phyloP scores from a whole-genome alignment of 2,888 invertebrate genomes.

The Ellobium chinense region DNA sequence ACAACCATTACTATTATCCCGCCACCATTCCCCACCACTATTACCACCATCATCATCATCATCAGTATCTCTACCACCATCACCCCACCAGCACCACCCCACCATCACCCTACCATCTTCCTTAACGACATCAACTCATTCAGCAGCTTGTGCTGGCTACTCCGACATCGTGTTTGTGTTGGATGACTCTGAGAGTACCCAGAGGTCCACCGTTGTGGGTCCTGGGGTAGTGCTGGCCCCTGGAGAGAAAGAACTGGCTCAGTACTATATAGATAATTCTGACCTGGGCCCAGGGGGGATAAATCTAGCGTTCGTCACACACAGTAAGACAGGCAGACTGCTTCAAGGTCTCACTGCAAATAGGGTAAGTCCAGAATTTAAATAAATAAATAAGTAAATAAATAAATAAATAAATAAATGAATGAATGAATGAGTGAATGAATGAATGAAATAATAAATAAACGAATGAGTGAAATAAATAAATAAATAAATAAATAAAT shows the following conservation, averaged over 20 bases:
- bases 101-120: not conserved
- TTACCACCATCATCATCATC: not conserved
- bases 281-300: not conserved
- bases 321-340: too few relatives aligned
- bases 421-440: too few relatives aligned
- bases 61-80: not conserved
- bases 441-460: too few relatives aligned
- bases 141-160: not conserved
- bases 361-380: too few relatives aligned
- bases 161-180: not conserved
- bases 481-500: too few relatives aligned
- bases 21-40: not conserved
- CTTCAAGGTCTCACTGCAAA: too few relatives aligned
- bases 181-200: not conserved
- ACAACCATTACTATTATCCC: not conserved
- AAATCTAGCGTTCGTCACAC: not conserved
- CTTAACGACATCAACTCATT: not conserved
- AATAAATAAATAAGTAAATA: too few relatives aligned
- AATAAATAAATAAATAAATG: too few relatives aligned
- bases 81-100: not conserved
- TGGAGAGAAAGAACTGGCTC: not conserved
- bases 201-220: not conserved
- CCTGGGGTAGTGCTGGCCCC: not conserved
- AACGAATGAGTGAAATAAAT: too few relatives aligned
- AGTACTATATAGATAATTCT: slow-evolving; percentile 1